Base-by-base conservation (phyloP, 2,888 invertebrate genomes). In the Diarsia dahlii region DNA sequence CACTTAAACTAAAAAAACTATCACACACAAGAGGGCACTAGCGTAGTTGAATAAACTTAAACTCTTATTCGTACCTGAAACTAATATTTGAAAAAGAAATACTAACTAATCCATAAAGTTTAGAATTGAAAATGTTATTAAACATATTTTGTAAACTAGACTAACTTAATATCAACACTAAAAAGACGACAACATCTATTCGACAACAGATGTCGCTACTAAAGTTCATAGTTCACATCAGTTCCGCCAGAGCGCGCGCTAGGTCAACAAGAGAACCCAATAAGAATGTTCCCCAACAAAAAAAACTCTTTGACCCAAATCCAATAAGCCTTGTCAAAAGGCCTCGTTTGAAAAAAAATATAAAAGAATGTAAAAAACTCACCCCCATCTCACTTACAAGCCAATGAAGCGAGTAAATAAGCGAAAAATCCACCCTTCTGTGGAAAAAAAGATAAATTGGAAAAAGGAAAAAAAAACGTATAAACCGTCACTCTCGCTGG, bases 321-420 rank as follows among this genome's bases (percentile, higher is more conserved):
- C 90, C 93, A 93, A 93, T 93, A 93, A 91, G 86, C 84, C 78
- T 83, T 84, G 86, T 86, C 84, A 86, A 88, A 89, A 88, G 88
- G 85, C 84, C 84, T 87, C 87, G 84, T 89, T 88, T 80, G 63
- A 83, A 85, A 89, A 90, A 93, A 90, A 94, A 92, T 90, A 93
- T 90, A 93, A 91, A 91, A 92, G 88, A 89, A 87, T 82, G 74
- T 83, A 87, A 90, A 92, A 91, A 91, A 82, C 89, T 88, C 90
- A 89, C 93, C 87, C 95, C 95, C 95, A 92, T 94, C 94, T 95
- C 96, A 94, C 95, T 96, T 95, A 94, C 95, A 92, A 95, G 95
- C 95, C 96, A 96, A 96, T 96, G 96, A 96, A 95, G 96, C 95
- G 95, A 91, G 95, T 95, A 95, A 96, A 96, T 95, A 96, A 94